A percentile compares a stretch with the other conserved stretches of the same genome.
Evolutionary conservation across 2,797 vertebrate genomes (phyloP).

Genomic region (Parotocinclus haroldoi): DNA sequence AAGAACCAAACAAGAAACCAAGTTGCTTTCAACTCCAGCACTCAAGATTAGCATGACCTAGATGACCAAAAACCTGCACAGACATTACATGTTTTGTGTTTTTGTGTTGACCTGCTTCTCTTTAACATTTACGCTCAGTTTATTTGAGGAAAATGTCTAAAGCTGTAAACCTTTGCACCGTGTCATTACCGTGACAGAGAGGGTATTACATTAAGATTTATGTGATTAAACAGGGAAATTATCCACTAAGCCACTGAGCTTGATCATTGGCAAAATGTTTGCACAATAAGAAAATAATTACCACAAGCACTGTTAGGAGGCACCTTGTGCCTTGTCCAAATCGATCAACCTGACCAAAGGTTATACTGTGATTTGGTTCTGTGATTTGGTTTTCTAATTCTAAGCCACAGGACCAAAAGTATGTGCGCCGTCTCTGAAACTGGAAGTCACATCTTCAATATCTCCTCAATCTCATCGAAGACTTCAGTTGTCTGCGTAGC

Average conservation of each 20-base stretch:
- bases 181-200: slow-evolving; percentile 17
- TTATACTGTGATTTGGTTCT: slow-evolving; percentile 7
- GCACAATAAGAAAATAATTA: neutral
- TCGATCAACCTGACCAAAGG: neutral
- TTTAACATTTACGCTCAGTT: no score
- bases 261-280: slow-evolving; percentile 26
- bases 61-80: neutral
- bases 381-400: no score
- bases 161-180: slow-evolving; percentile 17
- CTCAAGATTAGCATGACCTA: no score
- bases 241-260: slow-evolving; percentile 9
- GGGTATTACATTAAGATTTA: slow-evolving; percentile 14
- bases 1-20: no score
- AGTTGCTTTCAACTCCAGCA: no score
- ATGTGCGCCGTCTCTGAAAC: no score
- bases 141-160: neutral
- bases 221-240: slow-evolving; percentile 20
- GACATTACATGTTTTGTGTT: neutral
- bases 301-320: neutral
- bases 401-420: no score
- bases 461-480: no score
- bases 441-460: no score
- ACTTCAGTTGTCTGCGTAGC: no score
- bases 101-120: no score
- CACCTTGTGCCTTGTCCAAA: neutral